These are phyloP conservation scores for Venustaconcha ellipsiformis DNA, from an alignment of 1,140 invertebrate genomes.

Conservation along the genomic window DNA sequence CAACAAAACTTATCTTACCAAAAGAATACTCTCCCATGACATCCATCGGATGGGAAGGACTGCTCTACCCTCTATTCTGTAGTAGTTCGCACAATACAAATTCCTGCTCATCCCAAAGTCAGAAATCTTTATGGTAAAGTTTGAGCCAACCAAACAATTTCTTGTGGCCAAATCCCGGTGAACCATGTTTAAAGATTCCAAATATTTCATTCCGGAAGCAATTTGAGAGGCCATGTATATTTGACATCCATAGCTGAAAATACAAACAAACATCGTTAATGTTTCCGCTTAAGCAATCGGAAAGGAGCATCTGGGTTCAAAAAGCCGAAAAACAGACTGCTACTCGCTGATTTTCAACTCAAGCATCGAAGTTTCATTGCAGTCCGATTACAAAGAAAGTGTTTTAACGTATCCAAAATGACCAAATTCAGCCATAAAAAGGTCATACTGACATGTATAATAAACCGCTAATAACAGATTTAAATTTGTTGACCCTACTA, in stretches of 20 bases:
- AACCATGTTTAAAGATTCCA: slow-evolving; percentile 83
- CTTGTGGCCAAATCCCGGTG: slow-evolving; percentile 82
- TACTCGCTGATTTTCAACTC: no score
- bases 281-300: no score
- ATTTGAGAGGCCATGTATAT: slow-evolving; percentile 87
- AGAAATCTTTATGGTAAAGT: slow-evolving; percentile 88
- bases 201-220: slow-evolving; percentile 88
- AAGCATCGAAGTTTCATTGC: no score
- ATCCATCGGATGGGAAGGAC: slow-evolving; percentile 89
- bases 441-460: no score
- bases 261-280: slow-evolving; percentile 9
- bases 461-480: no score
- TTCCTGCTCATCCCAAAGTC: slow-evolving; percentile 91
- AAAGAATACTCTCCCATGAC: slow-evolving; percentile 85
- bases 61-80: slow-evolving; percentile 83
- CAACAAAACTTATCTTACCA: slow-evolving; percentile 73
- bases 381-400: no score
- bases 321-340: no score
- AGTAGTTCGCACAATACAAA: slow-evolving; percentile 83
- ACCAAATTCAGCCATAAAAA: no score
- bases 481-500: no score
- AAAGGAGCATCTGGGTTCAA: no score
- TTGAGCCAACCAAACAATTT: slow-evolving; percentile 87
- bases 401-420: no score
- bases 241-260: slow-evolving; percentile 80